Conservation (phyloP, 2,113 vertebrate genomes). For the Larimichthys polyactis region DNA sequence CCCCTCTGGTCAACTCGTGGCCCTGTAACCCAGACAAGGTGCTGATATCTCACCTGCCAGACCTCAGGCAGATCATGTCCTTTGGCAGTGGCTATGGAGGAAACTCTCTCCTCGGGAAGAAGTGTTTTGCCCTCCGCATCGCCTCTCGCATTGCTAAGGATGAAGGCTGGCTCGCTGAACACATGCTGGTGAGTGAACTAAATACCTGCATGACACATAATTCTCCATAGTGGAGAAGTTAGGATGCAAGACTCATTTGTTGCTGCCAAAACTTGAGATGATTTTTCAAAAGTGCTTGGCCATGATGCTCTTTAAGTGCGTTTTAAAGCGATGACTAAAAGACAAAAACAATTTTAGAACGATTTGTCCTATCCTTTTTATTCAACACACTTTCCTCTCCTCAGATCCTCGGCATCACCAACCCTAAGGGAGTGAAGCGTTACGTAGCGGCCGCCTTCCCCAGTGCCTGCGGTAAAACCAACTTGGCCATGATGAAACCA, state of each 20-base stretch:
- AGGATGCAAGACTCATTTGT: background rate
- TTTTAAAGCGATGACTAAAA: background rate
- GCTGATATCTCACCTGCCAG: constrained; percentile 94
- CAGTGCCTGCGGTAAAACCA: constrained; percentile 98
- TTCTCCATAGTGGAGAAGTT: background rate
- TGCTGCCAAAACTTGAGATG: background rate
- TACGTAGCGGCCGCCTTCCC: constrained; percentile 97
- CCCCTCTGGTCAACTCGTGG: constrained; percentile 94
- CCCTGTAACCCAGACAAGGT: constrained; percentile 95
- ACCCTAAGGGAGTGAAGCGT: constrained; percentile 93
- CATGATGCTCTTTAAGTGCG: background rate
- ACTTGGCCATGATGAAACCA: constrained; percentile 98
- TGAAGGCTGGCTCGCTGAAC: constrained; percentile 97
- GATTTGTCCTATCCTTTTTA: background rate
- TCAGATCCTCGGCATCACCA: constrained; percentile 96
- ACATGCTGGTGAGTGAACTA: constrained; percentile 92
- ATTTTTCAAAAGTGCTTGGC: background rate
- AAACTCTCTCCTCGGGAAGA: constrained; percentile 98
- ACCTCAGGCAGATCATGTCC: constrained; percentile 93
- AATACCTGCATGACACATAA: background rate
- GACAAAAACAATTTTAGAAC: too few relatives aligned
- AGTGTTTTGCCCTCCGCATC: constrained; percentile 97
- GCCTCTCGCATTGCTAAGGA: constrained; percentile 96
- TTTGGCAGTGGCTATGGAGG: constrained; percentile 97
- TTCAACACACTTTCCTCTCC: background rate